These are phyloP conservation scores for Macrotrachela quadricornifera DNA, from an alignment of 1,140 invertebrate genomes.

Conservation along the genomic window DNA sequence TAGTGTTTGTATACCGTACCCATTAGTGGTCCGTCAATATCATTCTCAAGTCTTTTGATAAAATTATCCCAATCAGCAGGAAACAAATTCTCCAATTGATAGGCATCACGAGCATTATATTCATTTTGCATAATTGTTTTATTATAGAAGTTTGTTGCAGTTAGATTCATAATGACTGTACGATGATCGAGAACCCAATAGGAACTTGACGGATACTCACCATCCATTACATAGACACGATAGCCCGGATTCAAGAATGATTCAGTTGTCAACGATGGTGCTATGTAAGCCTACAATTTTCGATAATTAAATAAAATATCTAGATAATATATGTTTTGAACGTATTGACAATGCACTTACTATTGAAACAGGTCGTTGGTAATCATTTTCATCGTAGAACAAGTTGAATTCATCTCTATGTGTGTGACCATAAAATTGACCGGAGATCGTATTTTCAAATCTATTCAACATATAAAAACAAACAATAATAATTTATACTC, in stretches of 20 bases:
- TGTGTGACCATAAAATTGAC: constrained; percentile 35
- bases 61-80: constrained; percentile 5
- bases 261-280: constrained; percentile 74
- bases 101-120: constrained; percentile 4
- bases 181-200: constrained; percentile 5
- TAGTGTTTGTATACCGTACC: too few relatives aligned
- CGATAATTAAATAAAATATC: constrained; percentile 46
- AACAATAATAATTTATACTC: too few relatives aligned
- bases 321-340: too few relatives aligned
- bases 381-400: constrained; percentile 24
- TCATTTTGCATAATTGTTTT: constrained; percentile 1
- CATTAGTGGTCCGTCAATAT: background rate
- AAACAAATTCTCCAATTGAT: background rate
- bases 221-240: constrained; percentile 5
- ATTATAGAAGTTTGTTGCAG: too few relatives aligned
- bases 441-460: constrained; percentile 26
- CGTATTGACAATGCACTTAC: constrained; percentile 12
- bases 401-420: constrained; percentile 30
- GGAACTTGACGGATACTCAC: background rate
- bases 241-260: constrained; percentile 5
- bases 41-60: background rate
- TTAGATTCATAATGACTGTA: constrained; percentile 3
- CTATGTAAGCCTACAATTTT: constrained; percentile 47
- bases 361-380: constrained; percentile 11
- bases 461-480: too few relatives aligned